These are phyloP conservation scores for Labeo catla DNA, from an alignment of 2,113 vertebrate genomes.

Conservation along the genomic window DNA sequence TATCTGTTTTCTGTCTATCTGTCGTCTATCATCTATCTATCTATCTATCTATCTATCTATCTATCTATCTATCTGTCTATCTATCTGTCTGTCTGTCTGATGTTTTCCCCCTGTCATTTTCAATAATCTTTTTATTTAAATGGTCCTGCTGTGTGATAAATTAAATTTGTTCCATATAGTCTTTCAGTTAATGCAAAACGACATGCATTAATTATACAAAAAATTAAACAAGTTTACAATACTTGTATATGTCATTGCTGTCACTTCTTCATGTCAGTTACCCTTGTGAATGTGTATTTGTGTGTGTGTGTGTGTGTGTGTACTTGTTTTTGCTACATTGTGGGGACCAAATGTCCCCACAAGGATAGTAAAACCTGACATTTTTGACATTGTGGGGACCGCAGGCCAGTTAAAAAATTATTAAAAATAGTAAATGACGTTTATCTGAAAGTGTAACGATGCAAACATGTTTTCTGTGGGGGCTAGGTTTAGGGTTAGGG, in stretches of 20 bases:
- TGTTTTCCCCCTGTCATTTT: too few species aligned
- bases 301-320: neutral
- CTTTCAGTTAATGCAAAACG: neutral
- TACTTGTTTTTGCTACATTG: too few species aligned
- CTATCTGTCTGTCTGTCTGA: neutral
- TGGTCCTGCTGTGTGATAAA: constrained; percentile 13
- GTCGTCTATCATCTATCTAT: neutral
- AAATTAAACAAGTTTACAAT: neutral
- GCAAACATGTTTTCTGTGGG: too few species aligned
- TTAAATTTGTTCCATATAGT: neutral
- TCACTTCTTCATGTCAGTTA: neutral
- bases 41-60: neutral
- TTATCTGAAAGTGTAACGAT: too few species aligned
- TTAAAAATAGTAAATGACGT: too few species aligned
- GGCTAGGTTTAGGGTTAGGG: too few species aligned
- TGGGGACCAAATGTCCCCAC: too few species aligned
- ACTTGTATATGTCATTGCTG: neutral
- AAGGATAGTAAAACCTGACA: too few species aligned
- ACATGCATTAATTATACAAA: neutral
- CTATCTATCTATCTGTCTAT: neutral
- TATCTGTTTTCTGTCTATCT: too few species aligned
- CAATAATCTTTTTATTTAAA: neutral
- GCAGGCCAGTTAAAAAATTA: too few species aligned
- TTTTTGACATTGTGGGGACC: too few species aligned
- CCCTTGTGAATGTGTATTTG: neutral